phyloP scores from a whole-genome alignment of 2,797 vertebrate genomes.

The Eidolon dupreanum region DNA sequence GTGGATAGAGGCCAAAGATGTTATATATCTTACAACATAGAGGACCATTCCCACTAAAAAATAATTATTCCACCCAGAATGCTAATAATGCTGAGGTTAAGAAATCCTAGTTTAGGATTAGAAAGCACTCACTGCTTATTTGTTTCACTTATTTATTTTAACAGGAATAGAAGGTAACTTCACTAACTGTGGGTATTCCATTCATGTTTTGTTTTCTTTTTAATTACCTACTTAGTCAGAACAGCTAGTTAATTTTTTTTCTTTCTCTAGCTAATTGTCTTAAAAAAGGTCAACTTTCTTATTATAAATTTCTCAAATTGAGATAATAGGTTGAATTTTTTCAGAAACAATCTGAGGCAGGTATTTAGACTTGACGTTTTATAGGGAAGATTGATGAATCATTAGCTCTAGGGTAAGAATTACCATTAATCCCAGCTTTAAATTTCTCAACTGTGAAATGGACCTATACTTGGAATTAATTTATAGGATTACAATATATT shows the following conservation, averaged over 20 bases:
- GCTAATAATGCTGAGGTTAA: not conserved
- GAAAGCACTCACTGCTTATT: not conserved
- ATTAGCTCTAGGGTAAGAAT: not conserved
- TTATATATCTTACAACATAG: not conserved
- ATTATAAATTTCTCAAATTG: not conserved
- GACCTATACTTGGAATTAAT: not conserved
- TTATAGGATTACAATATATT: not conserved
- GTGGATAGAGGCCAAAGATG: not conserved
- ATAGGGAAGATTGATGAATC: not conserved
- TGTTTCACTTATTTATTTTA: not conserved
- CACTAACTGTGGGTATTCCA: not conserved
- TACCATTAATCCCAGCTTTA: not conserved
- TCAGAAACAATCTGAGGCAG: not conserved
- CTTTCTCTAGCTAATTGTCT: not conserved
- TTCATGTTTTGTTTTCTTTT: not conserved
- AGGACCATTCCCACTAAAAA: not conserved
- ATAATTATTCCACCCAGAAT: not conserved
- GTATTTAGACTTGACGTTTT: not conserved
- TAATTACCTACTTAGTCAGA: not conserved
- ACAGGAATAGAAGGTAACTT: not conserved
- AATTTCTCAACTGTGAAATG: not conserved
- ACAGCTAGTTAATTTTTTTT: not conserved
- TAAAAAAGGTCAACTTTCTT: not conserved
- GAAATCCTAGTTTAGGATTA: not conserved
- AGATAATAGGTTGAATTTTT: not conserved